Evolutionary conservation across 2,797 vertebrate species (phyloP).

Genomic region (Notamacropus eugenii): DNA sequence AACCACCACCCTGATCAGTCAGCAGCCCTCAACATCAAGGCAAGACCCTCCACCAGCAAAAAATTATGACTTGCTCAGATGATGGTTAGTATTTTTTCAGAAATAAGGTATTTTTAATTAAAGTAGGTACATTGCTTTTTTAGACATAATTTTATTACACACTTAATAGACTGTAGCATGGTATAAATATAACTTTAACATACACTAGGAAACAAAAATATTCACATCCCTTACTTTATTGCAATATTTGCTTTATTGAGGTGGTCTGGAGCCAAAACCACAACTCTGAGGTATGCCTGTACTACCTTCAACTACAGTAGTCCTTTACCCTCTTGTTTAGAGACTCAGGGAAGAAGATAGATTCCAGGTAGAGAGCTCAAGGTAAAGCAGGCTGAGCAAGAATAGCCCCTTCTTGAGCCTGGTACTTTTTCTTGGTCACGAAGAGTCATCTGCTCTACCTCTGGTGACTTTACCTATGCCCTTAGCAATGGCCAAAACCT

Average conservation of each 20-base stretch:
- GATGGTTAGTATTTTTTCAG: not conserved
- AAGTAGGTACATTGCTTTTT: not conserved
- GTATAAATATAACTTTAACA: not conserved
- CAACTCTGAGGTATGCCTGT: not conserved
- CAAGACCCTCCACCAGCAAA: not conserved
- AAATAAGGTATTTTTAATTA: not conserved
- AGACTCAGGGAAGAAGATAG: not conserved
- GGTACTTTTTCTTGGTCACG: not conserved
- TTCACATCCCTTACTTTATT: not conserved
- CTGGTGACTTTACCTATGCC: not conserved
- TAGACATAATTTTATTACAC: not conserved
- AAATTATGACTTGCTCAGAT: not conserved
- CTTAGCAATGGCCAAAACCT: not conserved
- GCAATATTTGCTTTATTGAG: not conserved
- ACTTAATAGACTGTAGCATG: not conserved
- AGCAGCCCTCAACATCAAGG: not conserved
- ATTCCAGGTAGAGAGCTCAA: not conserved
- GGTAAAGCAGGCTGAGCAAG: not conserved
- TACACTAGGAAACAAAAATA: not conserved
- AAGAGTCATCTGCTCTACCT: not conserved
- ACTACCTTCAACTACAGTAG: not conserved
- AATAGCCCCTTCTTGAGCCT: fast-evolving
- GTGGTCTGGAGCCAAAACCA: not conserved
- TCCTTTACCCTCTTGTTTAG: not conserved
- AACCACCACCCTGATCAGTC: not conserved